These are phyloP conservation scores for Neoseiulus cucumeris DNA, from an alignment of 1,140 invertebrate species.

Conservation along the genomic window DNA sequence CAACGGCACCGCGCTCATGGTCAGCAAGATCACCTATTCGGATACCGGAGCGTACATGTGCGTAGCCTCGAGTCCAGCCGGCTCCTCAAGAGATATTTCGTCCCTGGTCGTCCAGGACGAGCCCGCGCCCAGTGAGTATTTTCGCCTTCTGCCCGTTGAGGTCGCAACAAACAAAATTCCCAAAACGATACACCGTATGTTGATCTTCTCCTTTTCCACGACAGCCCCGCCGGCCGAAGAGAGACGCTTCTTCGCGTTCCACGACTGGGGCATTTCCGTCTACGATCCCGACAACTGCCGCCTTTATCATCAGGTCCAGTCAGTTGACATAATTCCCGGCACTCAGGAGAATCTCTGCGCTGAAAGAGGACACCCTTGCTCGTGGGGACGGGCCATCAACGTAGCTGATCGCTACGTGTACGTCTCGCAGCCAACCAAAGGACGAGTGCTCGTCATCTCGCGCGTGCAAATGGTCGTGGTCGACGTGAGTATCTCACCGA, in stretches of 20 bases:
- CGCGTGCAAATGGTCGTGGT: conserved; percentile 38
- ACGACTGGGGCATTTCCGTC: conserved; percentile 50
- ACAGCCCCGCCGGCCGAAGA: conserved; percentile 40
- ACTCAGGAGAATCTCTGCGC: conserved; percentile 52
- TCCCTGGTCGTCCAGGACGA: conserved; percentile 48
- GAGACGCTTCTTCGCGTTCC: conserved; percentile 49
- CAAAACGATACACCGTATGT: too few species aligned
- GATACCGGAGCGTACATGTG: conserved; percentile 60
- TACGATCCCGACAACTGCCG: conserved; percentile 52
- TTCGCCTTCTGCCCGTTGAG: background rate
- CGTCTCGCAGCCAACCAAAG: conserved; percentile 46
- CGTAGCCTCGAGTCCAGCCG: conserved; percentile 45
- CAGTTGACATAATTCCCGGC: conserved; percentile 49
- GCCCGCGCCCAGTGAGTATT: conserved; percentile 39
- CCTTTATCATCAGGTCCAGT: conserved; percentile 46
- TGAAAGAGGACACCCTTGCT: conserved; percentile 39
- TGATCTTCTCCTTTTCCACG: too few species aligned
- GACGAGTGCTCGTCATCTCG: conserved; percentile 48
- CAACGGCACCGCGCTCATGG: conserved; percentile 45
- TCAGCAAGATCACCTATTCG: conserved; percentile 43
- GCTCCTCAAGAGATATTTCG: conserved; percentile 45
- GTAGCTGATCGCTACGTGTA: conserved; percentile 52
- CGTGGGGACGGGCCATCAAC: conserved; percentile 51
- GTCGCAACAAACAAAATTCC: too few species aligned
- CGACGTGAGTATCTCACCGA: conserved; percentile 15